These are phyloP conservation scores for Odontamblyopus lacepedii DNA, from an alignment of 2,797 vertebrate genomes.

Conservation along the genomic window DNA sequence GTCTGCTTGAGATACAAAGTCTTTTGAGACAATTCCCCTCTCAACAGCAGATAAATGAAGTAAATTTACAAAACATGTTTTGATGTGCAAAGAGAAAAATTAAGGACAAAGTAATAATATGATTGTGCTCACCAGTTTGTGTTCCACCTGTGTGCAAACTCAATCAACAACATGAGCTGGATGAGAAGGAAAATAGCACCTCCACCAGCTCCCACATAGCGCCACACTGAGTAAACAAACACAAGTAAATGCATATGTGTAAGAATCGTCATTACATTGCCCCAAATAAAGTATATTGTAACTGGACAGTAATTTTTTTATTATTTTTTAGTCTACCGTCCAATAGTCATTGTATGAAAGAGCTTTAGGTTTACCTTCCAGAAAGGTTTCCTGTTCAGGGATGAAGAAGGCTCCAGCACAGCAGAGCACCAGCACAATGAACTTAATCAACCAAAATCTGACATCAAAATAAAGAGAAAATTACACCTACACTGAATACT, in stretches of 20 bases:
- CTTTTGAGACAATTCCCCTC: constrained; percentile 11
- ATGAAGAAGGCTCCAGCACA: constrained; percentile 95
- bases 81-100: neutral
- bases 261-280: neutral
- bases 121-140: constrained; percentile 90
- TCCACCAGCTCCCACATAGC: constrained; percentile 86
- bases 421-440: constrained; percentile 85
- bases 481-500: neutral
- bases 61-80: neutral
- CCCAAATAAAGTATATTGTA: neutral
- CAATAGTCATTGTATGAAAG: neutral
- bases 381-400: constrained; percentile 87
- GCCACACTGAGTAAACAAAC: constrained; percentile 83
- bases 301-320: neutral
- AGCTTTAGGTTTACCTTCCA: constrained; percentile 81
- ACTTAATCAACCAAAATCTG: constrained; percentile 97
- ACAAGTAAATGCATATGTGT: neutral
- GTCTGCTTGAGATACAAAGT: constrained; percentile 13
- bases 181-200: constrained; percentile 88
- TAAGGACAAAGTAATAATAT: constrained; percentile 7
- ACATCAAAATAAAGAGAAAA: neutral
- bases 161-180: constrained; percentile 92
- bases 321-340: no score
- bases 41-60: neutral
- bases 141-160: constrained; percentile 98